These are phyloP conservation scores for Syritta pipiens DNA, from an alignment of 2,888 invertebrate species.

Conservation along the genomic window DNA sequence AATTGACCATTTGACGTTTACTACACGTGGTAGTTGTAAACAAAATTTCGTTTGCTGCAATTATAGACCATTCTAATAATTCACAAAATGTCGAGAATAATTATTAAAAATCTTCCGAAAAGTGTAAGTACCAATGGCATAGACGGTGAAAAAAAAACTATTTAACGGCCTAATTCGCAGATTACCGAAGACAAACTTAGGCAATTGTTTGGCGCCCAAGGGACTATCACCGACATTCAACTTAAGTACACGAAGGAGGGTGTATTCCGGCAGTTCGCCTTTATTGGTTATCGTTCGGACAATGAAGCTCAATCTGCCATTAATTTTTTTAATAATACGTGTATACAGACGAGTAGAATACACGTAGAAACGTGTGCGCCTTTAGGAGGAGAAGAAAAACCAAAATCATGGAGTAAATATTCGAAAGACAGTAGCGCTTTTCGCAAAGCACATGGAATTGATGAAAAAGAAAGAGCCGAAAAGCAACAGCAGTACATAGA, in stretches of 20 bases:
- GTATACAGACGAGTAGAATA: constrained; percentile 90
- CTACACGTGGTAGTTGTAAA: constrained; percentile 56
- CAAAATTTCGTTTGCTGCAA: constrained; percentile 23
- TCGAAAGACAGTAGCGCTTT: constrained; percentile 86
- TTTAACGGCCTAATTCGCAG: constrained; percentile 79
- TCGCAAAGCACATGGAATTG: constrained; percentile 79
- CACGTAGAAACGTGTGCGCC: constrained; percentile 86
- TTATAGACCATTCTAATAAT: background rate
- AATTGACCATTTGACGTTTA: too few species aligned
- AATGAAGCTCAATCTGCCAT: constrained; percentile 89
- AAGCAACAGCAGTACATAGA: constrained; percentile 72
- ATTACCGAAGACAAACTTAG: constrained; percentile 88
- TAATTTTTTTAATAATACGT: constrained; percentile 90
- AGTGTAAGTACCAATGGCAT: constrained; percentile 82
- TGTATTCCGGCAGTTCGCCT: constrained; percentile 95
- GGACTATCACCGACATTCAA: constrained; percentile 94
- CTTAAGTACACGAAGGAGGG: constrained; percentile 95
- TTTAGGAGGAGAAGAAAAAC: constrained; percentile 87
- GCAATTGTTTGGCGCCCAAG: constrained; percentile 88
- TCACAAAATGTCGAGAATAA: constrained; percentile 85
- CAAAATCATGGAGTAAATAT: constrained; percentile 96
- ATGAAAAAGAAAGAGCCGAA: constrained; percentile 72
- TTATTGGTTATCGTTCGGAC: constrained; percentile 92
- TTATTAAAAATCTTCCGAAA: constrained; percentile 94
- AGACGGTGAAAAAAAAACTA: background rate